Conservation (phyloP, 1,140 invertebrate species). For the Heterodera schachtii region DNA sequence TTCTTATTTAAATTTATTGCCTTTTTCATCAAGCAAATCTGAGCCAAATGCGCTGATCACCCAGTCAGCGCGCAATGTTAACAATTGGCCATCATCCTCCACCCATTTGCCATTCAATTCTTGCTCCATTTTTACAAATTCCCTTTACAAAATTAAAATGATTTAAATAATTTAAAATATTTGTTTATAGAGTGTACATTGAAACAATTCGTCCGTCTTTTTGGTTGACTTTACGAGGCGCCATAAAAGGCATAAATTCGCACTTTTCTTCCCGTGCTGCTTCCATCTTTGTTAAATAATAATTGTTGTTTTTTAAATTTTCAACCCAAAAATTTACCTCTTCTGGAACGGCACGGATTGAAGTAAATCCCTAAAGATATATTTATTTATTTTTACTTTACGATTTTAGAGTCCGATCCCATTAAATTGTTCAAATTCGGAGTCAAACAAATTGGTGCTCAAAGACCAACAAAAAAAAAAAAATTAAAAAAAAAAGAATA, state of each 20-base stretch:
- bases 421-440: too few relatives aligned
- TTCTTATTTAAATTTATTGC: constrained; percentile 67
- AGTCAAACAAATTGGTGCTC: too few relatives aligned
- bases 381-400: background rate
- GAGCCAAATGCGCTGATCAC: constrained; percentile 96
- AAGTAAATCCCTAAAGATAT: constrained; percentile 80
- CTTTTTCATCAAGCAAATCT: constrained; percentile 75
- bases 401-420: too few relatives aligned
- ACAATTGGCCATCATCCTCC: constrained; percentile 80
- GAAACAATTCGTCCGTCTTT: constrained; percentile 74
- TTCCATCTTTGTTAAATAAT: constrained; percentile 75
- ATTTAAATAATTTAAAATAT: constrained; percentile 42
- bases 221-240: constrained; percentile 79
- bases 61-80: constrained; percentile 82
- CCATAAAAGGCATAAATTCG: constrained; percentile 91
- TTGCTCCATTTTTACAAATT: constrained; percentile 71
- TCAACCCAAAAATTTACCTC: constrained; percentile 74
- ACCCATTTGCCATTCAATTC: constrained; percentile 72
- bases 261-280: constrained; percentile 92
- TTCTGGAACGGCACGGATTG: constrained; percentile 93
- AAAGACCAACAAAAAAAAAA: too few relatives aligned
- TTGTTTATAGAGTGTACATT: constrained; percentile 2
- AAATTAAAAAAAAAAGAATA: too few relatives aligned
- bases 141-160: constrained; percentile 36
- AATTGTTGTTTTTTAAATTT: constrained; percentile 18